Percentiles rank a stretch among this genome's conserved stretches.
These are phyloP conservation scores for Sciurus niger DNA, from an alignment of 2,113 vertebrate genomes.

Conservation along the genomic window DNA sequence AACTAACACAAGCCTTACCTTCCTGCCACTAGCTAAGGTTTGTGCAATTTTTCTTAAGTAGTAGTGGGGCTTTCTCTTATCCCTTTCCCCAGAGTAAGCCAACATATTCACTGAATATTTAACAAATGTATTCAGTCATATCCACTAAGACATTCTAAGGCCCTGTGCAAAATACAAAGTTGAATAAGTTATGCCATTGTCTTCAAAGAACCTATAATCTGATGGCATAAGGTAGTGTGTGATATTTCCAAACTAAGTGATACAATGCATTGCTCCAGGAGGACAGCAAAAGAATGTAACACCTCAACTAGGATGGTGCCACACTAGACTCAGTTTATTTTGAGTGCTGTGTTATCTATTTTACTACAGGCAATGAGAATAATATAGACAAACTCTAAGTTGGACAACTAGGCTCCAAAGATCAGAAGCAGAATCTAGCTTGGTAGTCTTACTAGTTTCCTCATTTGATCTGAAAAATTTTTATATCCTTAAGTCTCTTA, in stretches of 20 bases:
- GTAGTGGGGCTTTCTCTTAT: background rate
- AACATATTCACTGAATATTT: background rate
- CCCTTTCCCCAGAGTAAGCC: background rate
- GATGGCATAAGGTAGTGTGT: background rate
- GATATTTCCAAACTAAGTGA: background rate
- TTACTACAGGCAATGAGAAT: background rate
- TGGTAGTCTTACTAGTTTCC: background rate
- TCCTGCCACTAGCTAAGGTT: background rate
- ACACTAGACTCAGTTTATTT: background rate
- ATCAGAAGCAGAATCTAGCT: background rate
- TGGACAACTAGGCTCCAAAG: background rate
- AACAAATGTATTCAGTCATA: background rate
- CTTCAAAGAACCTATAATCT: background rate
- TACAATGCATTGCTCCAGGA: background rate
- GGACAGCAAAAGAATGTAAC: background rate
- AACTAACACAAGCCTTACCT: background rate
- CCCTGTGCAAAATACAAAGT: background rate
- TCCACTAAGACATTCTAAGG: background rate
- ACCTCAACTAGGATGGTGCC: background rate
- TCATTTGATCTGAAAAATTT: constrained; percentile 25
- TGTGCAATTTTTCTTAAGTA: background rate
- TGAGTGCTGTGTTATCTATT: background rate
- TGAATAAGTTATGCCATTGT: background rate
- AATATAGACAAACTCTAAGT: background rate
- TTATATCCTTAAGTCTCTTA: background rate